phyloP scores from a whole-genome alignment of 2,113 vertebrate species.

The Cyanocitta stelleri region DNA sequence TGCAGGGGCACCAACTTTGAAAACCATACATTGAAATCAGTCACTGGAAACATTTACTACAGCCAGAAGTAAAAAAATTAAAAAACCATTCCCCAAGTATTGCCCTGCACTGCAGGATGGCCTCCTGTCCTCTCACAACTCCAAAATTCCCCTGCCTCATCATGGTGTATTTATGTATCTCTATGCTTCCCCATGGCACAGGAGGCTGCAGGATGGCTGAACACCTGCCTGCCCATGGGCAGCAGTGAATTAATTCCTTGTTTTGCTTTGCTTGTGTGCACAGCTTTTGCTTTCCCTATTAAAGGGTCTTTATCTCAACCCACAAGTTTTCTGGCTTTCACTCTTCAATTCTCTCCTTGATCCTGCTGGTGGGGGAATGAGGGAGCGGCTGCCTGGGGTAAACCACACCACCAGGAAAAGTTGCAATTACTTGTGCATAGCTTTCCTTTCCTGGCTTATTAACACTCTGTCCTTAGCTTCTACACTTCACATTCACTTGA shows the following conservation, averaged over 20 bases:
- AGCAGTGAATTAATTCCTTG: neutral
- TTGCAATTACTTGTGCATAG: neutral
- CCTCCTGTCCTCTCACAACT: neutral
- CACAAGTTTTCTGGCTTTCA: neutral
- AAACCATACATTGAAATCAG: neutral
- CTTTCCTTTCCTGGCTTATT: neutral
- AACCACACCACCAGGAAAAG: neutral
- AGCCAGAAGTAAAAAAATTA: neutral
- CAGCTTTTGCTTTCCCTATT: neutral
- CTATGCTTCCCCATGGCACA: neutral
- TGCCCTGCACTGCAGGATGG: neutral
- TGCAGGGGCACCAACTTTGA: fast-evolving
- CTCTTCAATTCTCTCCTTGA: fast-evolving
- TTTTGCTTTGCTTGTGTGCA: neutral
- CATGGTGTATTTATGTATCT: neutral
- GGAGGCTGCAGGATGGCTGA: neutral
- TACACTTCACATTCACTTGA: neutral
- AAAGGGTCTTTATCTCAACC: neutral
- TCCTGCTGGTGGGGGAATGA: neutral
- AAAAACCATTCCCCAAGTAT: neutral
- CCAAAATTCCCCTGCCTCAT: neutral
- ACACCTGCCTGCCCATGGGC: neutral
- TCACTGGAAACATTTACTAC: neutral
- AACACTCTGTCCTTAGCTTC: neutral
- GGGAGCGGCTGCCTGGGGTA: neutral